phyloP scores from a whole-genome alignment of 2,113 vertebrate genomes.

The Petroica traversi region DNA sequence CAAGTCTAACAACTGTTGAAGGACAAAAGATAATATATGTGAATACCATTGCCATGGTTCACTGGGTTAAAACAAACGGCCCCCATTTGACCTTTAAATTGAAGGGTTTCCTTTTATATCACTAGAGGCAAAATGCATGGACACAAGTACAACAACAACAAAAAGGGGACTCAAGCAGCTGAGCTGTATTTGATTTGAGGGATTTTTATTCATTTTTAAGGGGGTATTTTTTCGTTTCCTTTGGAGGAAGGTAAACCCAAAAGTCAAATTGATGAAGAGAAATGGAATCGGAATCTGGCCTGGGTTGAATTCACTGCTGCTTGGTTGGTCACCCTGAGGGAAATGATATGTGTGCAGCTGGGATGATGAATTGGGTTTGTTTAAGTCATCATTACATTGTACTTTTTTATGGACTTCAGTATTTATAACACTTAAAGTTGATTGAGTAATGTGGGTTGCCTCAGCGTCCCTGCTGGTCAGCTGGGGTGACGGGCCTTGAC shows the following conservation, averaged over 20 bases:
- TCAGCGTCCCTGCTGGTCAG: conserved; percentile 81
- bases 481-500: conserved; percentile 86
- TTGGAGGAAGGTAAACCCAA: conserved; percentile 24
- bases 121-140: conserved; percentile 58
- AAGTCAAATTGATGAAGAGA: conserved; percentile 69
- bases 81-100: conserved; percentile 75
- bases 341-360: conserved; percentile 72
- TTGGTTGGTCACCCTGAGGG: conserved; percentile 76
- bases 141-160: conserved; percentile 54
- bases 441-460: conserved; percentile 78
- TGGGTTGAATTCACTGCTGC: conserved; percentile 62
- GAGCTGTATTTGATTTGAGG: conserved; percentile 54
- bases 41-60: conserved; percentile 70
- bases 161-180: not conserved
- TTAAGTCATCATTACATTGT: conserved; percentile 89
- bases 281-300: conserved; percentile 57
- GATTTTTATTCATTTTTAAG: conserved; percentile 63
- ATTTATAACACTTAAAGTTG: conserved; percentile 86
- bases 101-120: conserved; percentile 72
- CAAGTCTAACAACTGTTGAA: conserved; percentile 78
- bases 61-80: conserved; percentile 74
- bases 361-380: conserved; percentile 90
- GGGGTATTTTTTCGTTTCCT: conserved; percentile 30
- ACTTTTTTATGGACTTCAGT: conserved; percentile 86
- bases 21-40: conserved; percentile 76